These are phyloP conservation scores for Arenicola marina DNA, from an alignment of 2,888 invertebrate species.

Conservation along the genomic window DNA sequence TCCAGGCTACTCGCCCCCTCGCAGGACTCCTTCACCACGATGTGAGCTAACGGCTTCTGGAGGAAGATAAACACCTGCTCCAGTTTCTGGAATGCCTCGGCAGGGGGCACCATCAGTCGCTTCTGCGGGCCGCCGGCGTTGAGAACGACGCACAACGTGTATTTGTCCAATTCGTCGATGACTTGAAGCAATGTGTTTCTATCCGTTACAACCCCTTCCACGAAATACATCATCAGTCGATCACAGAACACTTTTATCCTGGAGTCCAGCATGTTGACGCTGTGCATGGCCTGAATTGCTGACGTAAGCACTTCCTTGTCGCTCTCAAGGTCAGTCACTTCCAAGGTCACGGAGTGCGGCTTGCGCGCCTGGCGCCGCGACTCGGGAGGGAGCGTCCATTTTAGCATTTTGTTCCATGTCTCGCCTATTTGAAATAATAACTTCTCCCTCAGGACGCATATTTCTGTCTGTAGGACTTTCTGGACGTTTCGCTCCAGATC, in stretches of 20 bases:
- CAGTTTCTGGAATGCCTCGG: constrained; percentile 30
- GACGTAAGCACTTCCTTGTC: constrained; percentile 9
- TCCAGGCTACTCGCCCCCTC: background rate
- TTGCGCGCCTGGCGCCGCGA: constrained; percentile 12
- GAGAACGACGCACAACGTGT: constrained; percentile 17
- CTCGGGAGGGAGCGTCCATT: constrained; percentile 29
- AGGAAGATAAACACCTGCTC: constrained; percentile 28
- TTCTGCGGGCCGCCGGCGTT: background rate
- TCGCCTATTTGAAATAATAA: constrained; percentile 30
- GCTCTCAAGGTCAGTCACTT: constrained; percentile 15
- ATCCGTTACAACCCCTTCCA: constrained; percentile 24
- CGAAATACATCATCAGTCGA: constrained; percentile 23
- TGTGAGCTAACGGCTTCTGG: constrained; percentile 19
- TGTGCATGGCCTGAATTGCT: constrained; percentile 19
- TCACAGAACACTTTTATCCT: constrained; percentile 28
- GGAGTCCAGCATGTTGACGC: constrained; percentile 26
- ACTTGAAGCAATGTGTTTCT: constrained; percentile 25
- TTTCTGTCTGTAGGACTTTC: constrained; percentile 34
- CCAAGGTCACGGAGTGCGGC: constrained; percentile 18
- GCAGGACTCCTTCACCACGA: background rate
- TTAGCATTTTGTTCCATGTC: constrained; percentile 29
- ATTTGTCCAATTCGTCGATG: constrained; percentile 18
- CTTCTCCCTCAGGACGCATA: constrained; percentile 34
- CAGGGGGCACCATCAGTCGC: constrained; percentile 17
- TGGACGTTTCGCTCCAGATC: constrained; percentile 23